A percentile compares a stretch with the other conserved stretches of the same genome.
These are phyloP conservation scores for Tetheella fluctuosa DNA, from an alignment of 2,888 invertebrate species.

Conservation along the genomic window DNA sequence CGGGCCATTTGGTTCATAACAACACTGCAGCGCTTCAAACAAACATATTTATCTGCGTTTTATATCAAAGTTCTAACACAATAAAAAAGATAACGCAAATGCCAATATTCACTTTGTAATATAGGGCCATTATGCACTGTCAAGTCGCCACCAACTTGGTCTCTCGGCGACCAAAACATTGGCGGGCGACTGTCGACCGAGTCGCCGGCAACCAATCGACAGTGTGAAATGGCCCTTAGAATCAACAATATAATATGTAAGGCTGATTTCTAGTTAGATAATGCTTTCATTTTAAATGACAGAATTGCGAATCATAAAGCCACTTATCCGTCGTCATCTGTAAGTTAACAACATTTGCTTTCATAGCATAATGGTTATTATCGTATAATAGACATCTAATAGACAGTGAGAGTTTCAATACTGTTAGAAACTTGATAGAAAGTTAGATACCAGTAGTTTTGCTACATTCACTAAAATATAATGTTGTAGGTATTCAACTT, in stretches of 20 bases:
- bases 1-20: not conserved
- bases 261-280: not conserved
- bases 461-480: constrained; percentile 2
- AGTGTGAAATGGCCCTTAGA: too few relatives aligned
- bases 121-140: too few relatives aligned
- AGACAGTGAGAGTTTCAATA: constrained; percentile 5
- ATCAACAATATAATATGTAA: not conserved
- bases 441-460: constrained; percentile 7
- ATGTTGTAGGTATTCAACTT: not conserved
- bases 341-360: constrained; percentile 1
- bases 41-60: not conserved
- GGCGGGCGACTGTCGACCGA: too few relatives aligned
- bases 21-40: not conserved
- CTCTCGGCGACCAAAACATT: too few relatives aligned
- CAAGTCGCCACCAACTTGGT: too few relatives aligned
- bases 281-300: not conserved
- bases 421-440: constrained; percentile 7
- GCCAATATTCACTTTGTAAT: not conserved
- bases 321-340: not conserved
- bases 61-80: not conserved
- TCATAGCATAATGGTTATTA: constrained; percentile 6
- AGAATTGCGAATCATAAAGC: not conserved
- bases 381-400: constrained; percentile 1
- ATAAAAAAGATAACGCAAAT: not conserved
- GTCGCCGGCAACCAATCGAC: too few relatives aligned